These are phyloP conservation scores for Felis chaus DNA, from an alignment of 2,113 vertebrate genomes.

Conservation along the genomic window DNA sequence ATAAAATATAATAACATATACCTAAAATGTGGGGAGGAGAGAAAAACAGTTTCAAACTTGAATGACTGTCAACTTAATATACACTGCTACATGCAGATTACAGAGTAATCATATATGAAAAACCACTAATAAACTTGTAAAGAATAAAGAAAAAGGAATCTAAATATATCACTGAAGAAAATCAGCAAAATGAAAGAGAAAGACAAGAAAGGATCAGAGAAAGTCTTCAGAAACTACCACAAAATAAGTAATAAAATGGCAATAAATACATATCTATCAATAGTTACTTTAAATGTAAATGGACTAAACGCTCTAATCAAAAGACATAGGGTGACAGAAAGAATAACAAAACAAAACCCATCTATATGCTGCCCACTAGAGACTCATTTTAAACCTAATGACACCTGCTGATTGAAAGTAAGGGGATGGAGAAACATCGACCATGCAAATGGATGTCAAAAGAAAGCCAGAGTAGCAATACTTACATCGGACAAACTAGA, in stretches of 20 bases:
- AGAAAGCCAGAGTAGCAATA: not conserved
- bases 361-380: not conserved
- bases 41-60: not conserved
- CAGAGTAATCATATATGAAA: not conserved
- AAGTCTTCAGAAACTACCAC: not conserved
- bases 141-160: not conserved
- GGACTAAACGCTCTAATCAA: not conserved
- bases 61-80: not conserved
- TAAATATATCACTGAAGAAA: not conserved
- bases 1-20: not conserved
- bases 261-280: not conserved
- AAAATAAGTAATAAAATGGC: not conserved
- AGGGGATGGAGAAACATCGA: not conserved
- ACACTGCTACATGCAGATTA: not conserved
- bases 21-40: not conserved
- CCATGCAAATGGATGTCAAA: not conserved
- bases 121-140: not conserved
- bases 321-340: not conserved
- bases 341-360: not conserved
- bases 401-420: not conserved
- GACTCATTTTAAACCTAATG: not conserved
- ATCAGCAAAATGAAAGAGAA: not conserved
- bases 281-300: not conserved
- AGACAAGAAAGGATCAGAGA: not conserved
- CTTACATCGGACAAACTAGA: not conserved